Conservation (phyloP, 2,888 invertebrate genomes). For the Syrista parreyssii region DNA sequence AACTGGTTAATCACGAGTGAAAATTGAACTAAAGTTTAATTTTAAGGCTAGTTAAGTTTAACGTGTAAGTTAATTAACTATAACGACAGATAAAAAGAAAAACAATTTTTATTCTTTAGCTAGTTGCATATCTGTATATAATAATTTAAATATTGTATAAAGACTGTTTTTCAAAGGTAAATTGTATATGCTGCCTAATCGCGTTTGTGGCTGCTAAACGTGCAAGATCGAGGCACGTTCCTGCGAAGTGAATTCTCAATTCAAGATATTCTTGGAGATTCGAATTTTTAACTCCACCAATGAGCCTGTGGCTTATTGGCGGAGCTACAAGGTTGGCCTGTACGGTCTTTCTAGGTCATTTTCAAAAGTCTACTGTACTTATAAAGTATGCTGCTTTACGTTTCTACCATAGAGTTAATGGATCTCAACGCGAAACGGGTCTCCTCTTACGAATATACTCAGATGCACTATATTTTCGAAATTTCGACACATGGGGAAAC, state of each 20-base stretch:
- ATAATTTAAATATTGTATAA: slow-evolving; percentile 64
- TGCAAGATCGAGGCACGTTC: slow-evolving; percentile 7
- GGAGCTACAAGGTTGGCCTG: slow-evolving; percentile 11
- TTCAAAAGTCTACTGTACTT: slow-evolving; percentile 41
- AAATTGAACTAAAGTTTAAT: slow-evolving; percentile 27
- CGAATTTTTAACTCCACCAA: slow-evolving; percentile 30
- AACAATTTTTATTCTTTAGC: slow-evolving; percentile 53
- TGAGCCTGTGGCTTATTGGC: slow-evolving; percentile 11
- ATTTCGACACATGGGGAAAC: background rate
- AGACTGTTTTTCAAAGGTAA: slow-evolving; percentile 55
- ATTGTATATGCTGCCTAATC: slow-evolving; percentile 23
- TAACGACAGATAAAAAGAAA: slow-evolving; percentile 22
- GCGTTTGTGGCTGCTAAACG: slow-evolving; percentile 17
- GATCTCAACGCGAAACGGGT: slow-evolving; percentile 24
- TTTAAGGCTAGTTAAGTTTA: slow-evolving; percentile 27
- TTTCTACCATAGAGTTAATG: slow-evolving; percentile 28
- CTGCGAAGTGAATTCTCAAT: slow-evolving; percentile 18
- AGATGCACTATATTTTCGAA: background rate
- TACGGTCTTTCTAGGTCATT: slow-evolving; percentile 22
- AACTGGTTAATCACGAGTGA: slow-evolving; percentile 32
- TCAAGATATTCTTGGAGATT: slow-evolving; percentile 27
- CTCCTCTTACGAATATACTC: background rate
- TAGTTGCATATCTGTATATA: slow-evolving; percentile 58
- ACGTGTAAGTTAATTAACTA: slow-evolving; percentile 21
- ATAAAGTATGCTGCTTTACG: slow-evolving; percentile 28